A percentile compares a stretch with the other conserved stretches of the same genome.
Conservation (phyloP, 2,888 invertebrate genomes). For the Congeria kusceri region DNA sequence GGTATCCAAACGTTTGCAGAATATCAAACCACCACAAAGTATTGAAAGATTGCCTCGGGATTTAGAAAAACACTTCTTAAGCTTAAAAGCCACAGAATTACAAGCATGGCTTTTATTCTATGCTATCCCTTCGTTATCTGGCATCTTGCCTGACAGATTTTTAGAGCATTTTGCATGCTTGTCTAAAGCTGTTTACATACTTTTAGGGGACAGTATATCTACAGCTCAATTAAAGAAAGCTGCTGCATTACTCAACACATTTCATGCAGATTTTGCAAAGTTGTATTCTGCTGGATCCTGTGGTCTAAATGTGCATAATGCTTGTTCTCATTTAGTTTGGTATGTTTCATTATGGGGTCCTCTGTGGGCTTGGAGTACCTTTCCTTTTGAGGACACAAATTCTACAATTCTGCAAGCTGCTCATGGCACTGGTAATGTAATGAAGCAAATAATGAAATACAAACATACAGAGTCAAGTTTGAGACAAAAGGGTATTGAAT, state of each 20-base stretch:
- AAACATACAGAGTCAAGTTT: conserved; percentile 3
- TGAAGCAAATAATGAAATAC: conserved; percentile 15
- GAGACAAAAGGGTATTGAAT: conserved; percentile 6
- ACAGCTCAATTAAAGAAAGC: conserved; percentile 26
- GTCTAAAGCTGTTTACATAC: conserved; percentile 22
- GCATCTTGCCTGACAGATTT: conserved; percentile 10
- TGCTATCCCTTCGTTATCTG: conserved; percentile 25
- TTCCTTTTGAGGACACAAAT: no score
- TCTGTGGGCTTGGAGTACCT: no score
- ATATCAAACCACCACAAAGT: conserved; percentile 28
- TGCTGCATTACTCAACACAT: conserved; percentile 14
- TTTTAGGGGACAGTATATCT: no score
- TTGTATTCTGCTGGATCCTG: no score
- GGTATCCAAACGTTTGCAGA: not conserved
- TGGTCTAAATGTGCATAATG: no score
- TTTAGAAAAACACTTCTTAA: no score
- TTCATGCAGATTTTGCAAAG: no score
- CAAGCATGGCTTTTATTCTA: conserved; percentile 34
- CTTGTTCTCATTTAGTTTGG: no score
- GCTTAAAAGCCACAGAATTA: no score
- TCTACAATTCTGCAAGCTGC: no score
- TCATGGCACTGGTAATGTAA: conserved; percentile 38
- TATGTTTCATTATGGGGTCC: no score
- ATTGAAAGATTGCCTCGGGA: conserved; percentile 27
- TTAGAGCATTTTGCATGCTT: conserved; percentile 21